Evolutionary conservation across 2,888 invertebrate species (phyloP), one percentile per base, ranked within the genome.

Genomic region (Zygogramma bicolorata): DNA sequence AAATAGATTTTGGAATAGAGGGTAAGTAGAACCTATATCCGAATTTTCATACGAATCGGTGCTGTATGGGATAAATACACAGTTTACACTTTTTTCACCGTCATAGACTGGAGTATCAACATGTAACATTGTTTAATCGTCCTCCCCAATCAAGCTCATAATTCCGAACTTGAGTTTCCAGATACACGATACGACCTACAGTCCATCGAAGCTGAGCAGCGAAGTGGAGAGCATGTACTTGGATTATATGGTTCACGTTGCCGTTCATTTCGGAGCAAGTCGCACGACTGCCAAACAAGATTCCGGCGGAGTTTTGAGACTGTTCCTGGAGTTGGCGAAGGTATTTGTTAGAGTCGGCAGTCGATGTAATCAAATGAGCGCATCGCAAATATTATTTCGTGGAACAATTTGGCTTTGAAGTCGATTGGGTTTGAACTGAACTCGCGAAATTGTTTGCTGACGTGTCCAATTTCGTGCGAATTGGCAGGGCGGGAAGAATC

Each of bases 161-260:
- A 72, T 65, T 61, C n/a, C 49, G 46, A 49, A 27, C 38, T 70
- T 72, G 71, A 68, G 27, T 73, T 82, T 81, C 58, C 71, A 84
- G 84, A 79, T 84, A 61, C 78, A 81, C 46, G 81, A 80, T 69
- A 79, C 80, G 29, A 63, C 75, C 27, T 80, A 74, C 67, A 77
- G 76, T 29, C 77, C 79, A 31, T 76, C 81, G n/a, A 74, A 76
- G 60, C 71, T 83, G 63, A 80, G 78, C 65, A 69, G 71, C 13
- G 80, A 83, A 29, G 76, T 80, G 40, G 82, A 81, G 76, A 73
- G 73, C 31, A 75, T 80, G 65, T 82, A 81, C 73, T 70, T 81
- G 34, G 79, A 84, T 60, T 86, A 84, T 69, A 83, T 86, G 83
- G 81, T 82, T 20, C 84, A 86, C 59, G 75, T 86, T 2, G 83